Base-by-base conservation (phyloP, 2,113 vertebrate species). In the Toxostoma redivivum region DNA sequence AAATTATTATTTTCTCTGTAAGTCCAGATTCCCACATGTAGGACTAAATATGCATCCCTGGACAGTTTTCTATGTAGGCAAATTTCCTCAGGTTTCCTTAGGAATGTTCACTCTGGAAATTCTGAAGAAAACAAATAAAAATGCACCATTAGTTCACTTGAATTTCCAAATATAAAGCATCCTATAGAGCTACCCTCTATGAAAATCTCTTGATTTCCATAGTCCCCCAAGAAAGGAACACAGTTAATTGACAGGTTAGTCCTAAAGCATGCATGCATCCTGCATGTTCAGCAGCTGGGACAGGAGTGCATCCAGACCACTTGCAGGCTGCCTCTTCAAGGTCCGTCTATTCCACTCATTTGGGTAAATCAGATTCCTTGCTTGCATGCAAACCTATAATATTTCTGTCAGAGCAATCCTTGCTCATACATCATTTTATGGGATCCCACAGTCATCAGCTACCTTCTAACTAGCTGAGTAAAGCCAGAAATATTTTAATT, bases 21-120 rank as follows among this genome's bases (percentile, higher is more conserved):
- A 47, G 57, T 69, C 30, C 47, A 66, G 18, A 57, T 79, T 31
- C 20, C 10, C 37, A 79, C 18, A 42, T 12, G 2, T 3, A 66
- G 31, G 7, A 28, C 37, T 51, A 92, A 73, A 65, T 78, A 73
- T 38, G 3, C 7, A 44, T 24, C 20, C 19, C 48, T 82, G 28
- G 30, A 44, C 9, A 71, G 13, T 13, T 66, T 73, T 66, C 28
- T 57, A 2, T 2, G 3, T 30, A 19, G 37, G 25, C 0, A 0
- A 74, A 73, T 58, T 53, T 9, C 12, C 50, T 53, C 37, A 50
- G 7, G 12, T 37, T 83, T 91, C 24, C 58, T 83, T 56, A 42
- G 8, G 27, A 51, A 56, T 7, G 5, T 51, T 76, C 33, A 48
- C 2, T 44, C 15, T 40, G 27, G 12, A 89, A 91, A 65, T 86